Percentiles rank a stretch among this genome's conserved stretches.
These are phyloP conservation scores for Drosophila hamatofila DNA, from an alignment of 2,888 invertebrate genomes.

Conservation along the genomic window DNA sequence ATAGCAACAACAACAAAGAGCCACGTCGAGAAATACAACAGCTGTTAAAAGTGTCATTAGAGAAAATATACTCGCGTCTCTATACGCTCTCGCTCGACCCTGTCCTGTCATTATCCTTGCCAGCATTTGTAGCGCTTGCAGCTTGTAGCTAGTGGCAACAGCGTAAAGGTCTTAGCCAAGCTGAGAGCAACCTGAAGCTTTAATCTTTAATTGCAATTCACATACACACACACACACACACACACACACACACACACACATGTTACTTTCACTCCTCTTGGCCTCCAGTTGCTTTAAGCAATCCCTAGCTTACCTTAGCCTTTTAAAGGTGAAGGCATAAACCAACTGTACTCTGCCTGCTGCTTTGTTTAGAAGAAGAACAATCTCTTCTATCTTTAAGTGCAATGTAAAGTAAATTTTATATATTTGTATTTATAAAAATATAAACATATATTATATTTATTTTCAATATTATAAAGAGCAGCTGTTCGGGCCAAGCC, in stretches of 20 bases:
- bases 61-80: conserved; percentile 60
- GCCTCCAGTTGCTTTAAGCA: neutral
- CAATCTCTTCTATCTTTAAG: neutral
- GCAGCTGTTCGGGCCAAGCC: too few species aligned
- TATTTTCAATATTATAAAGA: too few species aligned
- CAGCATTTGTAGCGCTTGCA: conserved; percentile 4
- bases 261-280: neutral
- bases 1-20: conserved; percentile 14
- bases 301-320: neutral
- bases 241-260: neutral
- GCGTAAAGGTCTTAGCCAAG: neutral
- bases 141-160: conserved; percentile 20
- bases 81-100: conserved; percentile 8
- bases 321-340: neutral
- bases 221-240: neutral
- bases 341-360: too few species aligned
- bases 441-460: too few species aligned
- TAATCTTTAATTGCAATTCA: conserved; percentile 11
- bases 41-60: conserved; percentile 78
- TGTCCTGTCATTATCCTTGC: conserved; percentile 16
- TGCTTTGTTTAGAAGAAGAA: neutral
- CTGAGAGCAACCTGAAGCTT: neutral
- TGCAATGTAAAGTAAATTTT: too few species aligned
- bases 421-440: too few species aligned
- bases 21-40: conserved; percentile 69